phyloP scores from a whole-genome alignment of 2,797 vertebrate genomes.

The Poeciliopsis infans region DNA sequence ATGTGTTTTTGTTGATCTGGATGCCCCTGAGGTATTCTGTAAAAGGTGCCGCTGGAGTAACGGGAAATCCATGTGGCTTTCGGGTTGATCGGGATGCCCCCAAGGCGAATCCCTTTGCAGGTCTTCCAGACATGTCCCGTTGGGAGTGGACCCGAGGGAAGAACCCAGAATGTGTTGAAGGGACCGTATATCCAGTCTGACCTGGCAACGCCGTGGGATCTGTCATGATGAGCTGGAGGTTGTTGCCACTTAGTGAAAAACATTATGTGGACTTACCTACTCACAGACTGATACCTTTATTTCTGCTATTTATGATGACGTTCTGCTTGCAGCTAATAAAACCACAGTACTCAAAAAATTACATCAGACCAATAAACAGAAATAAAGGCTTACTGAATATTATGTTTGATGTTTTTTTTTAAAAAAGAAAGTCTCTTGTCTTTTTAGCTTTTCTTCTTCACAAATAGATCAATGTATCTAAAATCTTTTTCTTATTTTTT shows the following conservation, averaged over 20 bases:
- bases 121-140: neutral
- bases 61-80: neutral
- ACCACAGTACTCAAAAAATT: neutral
- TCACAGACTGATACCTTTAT: neutral
- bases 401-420: neutral
- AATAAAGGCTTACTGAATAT: neutral
- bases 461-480: neutral
- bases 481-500: neutral
- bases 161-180: neutral
- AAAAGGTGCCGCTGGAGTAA: neutral
- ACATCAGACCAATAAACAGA: neutral
- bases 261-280: neutral
- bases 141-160: neutral
- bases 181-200: neutral
- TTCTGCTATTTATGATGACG: neutral
- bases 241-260: neutral
- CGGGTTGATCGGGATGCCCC: neutral
- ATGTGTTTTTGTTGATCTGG: neutral
- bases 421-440: neutral
- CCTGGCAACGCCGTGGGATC: neutral
- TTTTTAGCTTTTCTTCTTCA: neutral
- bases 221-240: neutral
- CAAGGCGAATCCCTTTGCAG: neutral
- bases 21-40: neutral
- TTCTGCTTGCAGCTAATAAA: neutral